Base-by-base conservation (phyloP, 2,888 invertebrate genomes). In the Tachina fera region DNA sequence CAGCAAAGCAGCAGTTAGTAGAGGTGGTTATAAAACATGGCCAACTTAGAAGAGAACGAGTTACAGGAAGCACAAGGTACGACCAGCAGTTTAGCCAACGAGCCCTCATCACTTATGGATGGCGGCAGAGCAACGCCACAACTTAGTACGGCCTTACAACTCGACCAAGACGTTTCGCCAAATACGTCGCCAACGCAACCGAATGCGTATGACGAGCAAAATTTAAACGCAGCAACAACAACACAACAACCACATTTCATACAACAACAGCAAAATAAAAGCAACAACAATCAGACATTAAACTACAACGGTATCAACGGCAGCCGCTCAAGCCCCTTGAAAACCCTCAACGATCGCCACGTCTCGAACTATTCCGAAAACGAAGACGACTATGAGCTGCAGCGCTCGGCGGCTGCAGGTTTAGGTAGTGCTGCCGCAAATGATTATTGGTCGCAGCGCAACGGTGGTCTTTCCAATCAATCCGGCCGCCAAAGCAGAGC, bases 101-200 rank as follows among this genome's bases (percentile, higher is more conserved):
- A 88, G 86, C 82, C 88, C 88, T 86, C 87, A 89, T 88, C 87
- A 89, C 89, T 88, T 88, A 80, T 89, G 87, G 90, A 90, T 88
- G 90, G 90, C 88, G 91, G 91, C 89, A 89, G 91, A 88, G 89
- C 87, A 89, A 90, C 90, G 91, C 89, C 91, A 88, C 90, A 91
- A 91, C 90, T 91, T 91, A 91, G 92, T 91, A 89, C 91, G 89
- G 90, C 90, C 89, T 88, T 90, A 90, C 90, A 91, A 88, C 89
- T 90, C 90, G 91, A 92, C 87, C 89, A 88, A 89, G 90, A 89
- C 90, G 89, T 89, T 90, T 90, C 90, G 88, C 89, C 89, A 87
- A 87, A 90, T 86, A 86, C 88, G 75, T 88, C 88, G 84, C 87
- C 88, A 81, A 88, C 90, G 81, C 88, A 86, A 83, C 75, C 83